These are phyloP conservation scores for Meriones psammophilus DNA, from an alignment of 2,797 vertebrate genomes.

Conservation along the genomic window DNA sequence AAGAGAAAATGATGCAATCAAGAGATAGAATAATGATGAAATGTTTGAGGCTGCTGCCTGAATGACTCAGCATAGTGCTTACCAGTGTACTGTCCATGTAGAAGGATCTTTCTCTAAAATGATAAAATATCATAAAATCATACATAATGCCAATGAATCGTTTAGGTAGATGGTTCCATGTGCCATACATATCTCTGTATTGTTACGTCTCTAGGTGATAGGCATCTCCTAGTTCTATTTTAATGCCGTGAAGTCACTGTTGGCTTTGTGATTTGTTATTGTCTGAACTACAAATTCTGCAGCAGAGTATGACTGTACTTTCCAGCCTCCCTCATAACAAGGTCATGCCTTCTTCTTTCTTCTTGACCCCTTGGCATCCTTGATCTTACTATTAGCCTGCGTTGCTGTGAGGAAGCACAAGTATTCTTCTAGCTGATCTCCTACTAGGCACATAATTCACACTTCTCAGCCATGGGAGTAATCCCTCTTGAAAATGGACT, in stretches of 20 bases:
- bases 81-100: not conserved
- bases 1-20: constrained; percentile 8
- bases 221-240: not conserved
- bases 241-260: not conserved
- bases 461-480: not conserved
- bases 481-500: not conserved
- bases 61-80: not conserved
- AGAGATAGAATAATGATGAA: not conserved
- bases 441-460: not conserved
- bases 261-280: not conserved
- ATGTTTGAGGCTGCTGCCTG: not conserved
- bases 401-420: not conserved
- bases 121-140: not conserved
- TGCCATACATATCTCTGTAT: not conserved
- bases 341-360: not conserved
- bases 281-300: not conserved
- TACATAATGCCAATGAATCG: not conserved
- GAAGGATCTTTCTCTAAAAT: not conserved
- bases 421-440: not conserved
- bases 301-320: not conserved
- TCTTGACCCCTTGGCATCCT: not conserved
- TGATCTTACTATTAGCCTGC: not conserved
- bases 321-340: not conserved
- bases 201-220: not conserved
- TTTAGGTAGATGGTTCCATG: not conserved